These are phyloP conservation scores for Xerus rutilus DNA, from an alignment of 2,797 vertebrate genomes.

Conservation along the genomic window DNA sequence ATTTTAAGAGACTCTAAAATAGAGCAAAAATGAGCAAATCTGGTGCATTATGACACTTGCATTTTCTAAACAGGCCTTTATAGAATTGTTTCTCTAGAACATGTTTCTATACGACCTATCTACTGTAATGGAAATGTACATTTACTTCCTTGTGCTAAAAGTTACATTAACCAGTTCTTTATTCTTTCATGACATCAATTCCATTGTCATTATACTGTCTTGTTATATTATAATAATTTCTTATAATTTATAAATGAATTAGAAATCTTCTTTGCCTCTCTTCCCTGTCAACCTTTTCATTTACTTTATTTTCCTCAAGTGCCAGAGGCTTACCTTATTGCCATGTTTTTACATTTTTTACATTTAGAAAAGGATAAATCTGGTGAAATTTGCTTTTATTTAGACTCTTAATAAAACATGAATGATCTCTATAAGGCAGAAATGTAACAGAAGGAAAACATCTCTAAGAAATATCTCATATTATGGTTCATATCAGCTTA, in stretches of 20 bases:
- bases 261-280: not conserved
- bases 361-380: slow-evolving; percentile 60
- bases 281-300: not conserved
- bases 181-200: not conserved
- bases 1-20: not conserved
- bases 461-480: slow-evolving; percentile 65
- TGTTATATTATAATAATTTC: not conserved
- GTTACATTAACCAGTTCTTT: not conserved
- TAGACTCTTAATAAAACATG: slow-evolving; percentile 72
- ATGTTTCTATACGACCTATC: not conserved
- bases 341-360: slow-evolving; percentile 39
- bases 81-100: not conserved
- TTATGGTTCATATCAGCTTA: slow-evolving; percentile 54
- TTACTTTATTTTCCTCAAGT: slow-evolving; percentile 55
- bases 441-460: slow-evolving; percentile 73
- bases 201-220: slow-evolving; percentile 17
- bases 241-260: slow-evolving; percentile 45
- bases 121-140: not conserved
- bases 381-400: slow-evolving; percentile 71
- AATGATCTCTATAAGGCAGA: slow-evolving; percentile 62
- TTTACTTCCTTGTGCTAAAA: not conserved
- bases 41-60: not conserved
- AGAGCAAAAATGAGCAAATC: not conserved
- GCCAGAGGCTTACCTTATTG: slow-evolving; percentile 53
- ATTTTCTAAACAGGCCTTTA: slow-evolving; percentile 1